Evolutionary conservation across 1,140 invertebrate species (phyloP), one percentile per base, ranked within the genome.

Genomic region (Papilio glaucus): DNA sequence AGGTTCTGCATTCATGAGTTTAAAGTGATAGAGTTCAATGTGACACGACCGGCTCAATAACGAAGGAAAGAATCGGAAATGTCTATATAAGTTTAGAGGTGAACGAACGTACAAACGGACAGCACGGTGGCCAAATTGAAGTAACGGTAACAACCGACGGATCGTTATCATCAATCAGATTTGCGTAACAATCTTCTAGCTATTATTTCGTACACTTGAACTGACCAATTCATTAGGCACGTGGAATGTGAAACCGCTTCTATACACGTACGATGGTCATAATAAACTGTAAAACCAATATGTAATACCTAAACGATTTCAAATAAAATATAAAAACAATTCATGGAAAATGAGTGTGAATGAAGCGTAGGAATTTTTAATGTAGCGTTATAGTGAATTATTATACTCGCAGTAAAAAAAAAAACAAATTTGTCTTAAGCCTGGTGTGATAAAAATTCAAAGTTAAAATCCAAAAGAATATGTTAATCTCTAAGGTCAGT

Each of bases 101-200:
- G 83, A 90, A 88, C 74, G 89, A 84, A 87, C 88, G 82, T 80
- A 72, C 63, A 71, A 79, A 78, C 77, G 78, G 77, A 83, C 79
- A 85, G 75, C 79, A 87, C 88, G 82, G 89, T 90, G 89, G 86
- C 86, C 84, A 90, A 91, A 88, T 88, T 85, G 86, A 86, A 86
- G 84, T 91, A 92, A 92, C 89, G 90, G 90, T 85, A 90, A 81
- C 73, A 38, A 81, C 71, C 72, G 74, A 79, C 76, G 82, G 84
- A 91, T 89, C 83, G 85, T 90, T 90, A 92, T 91, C 90, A 89
- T 90, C 88, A 87, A 91, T 92, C 90, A 90, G 88, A 86, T 91
- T 89, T 90, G 90, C 90, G 88, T 92, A 91, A 91, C 87, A 85
- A 88, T 90, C 84, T 88, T 81, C 87, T 89, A 89, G 82, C 87